These are phyloP conservation scores for Entomobrya proxima DNA, from an alignment of 2,888 invertebrate genomes.

Conservation along the genomic window DNA sequence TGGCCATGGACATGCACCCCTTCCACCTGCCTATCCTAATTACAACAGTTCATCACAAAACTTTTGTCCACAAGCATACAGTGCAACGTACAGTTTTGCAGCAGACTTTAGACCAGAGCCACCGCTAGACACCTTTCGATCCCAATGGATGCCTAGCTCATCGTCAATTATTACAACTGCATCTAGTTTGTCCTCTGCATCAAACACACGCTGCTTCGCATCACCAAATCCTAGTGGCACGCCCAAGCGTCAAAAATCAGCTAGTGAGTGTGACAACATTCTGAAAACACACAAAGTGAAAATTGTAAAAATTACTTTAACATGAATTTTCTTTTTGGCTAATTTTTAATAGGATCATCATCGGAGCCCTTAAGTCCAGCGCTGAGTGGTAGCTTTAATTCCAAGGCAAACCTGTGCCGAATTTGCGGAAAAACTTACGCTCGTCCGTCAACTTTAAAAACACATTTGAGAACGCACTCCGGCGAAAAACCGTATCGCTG, in stretches of 20 bases:
- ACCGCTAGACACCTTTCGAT: slow-evolving; percentile 77
- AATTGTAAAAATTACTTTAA: background rate
- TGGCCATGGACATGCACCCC: slow-evolving; percentile 78
- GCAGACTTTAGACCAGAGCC: slow-evolving; percentile 84
- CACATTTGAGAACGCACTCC: slow-evolving; percentile 96
- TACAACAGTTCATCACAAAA: slow-evolving; percentile 69
- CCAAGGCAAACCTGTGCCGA: slow-evolving; percentile 89
- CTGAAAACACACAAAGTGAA: background rate
- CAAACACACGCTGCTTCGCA: slow-evolving; percentile 61
- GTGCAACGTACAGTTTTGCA: slow-evolving; percentile 89
- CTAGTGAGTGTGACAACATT: slow-evolving; percentile 47
- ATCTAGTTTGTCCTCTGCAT: slow-evolving; percentile 57
- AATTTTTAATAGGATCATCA: slow-evolving; percentile 71
- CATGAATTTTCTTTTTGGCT: background rate
- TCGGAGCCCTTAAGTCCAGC: slow-evolving; percentile 73
- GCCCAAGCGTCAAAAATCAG: slow-evolving; percentile 69
- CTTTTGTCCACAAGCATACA: slow-evolving; percentile 80
- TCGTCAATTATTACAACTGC: slow-evolving; percentile 65
- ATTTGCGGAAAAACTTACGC: slow-evolving; percentile 98
- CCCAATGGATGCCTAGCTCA: slow-evolving; percentile 75
- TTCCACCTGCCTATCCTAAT: slow-evolving; percentile 78
- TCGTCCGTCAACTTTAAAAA: slow-evolving; percentile 96
- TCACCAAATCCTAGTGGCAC: slow-evolving; percentile 61
- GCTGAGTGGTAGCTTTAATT: slow-evolving; percentile 50
- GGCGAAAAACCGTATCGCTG: slow-evolving; percentile 96